A percentile compares a stretch with the other conserved stretches of the same genome.
These are phyloP conservation scores for Bibio marci DNA, from an alignment of 2,888 invertebrate species.

Conservation along the genomic window DNA sequence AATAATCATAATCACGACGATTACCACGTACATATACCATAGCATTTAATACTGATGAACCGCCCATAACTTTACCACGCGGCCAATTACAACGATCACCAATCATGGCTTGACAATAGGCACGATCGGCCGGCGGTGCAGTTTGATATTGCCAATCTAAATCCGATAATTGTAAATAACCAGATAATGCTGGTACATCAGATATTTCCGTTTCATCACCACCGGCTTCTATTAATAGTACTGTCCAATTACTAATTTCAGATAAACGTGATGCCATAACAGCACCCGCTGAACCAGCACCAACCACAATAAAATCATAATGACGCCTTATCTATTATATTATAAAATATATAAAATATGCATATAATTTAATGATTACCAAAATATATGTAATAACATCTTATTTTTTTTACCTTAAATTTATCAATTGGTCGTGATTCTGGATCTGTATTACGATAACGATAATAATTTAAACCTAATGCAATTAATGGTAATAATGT, in stretches of 20 bases:
- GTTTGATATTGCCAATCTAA: constrained; percentile 90
- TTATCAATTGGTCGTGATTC: constrained; percentile 60
- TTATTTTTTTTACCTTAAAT: constrained; percentile 39
- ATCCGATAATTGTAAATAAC: constrained; percentile 68
- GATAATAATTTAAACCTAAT: constrained; percentile 61
- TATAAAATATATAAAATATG: background rate
- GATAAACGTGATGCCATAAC: constrained; percentile 72
- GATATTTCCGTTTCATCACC: constrained; percentile 78
- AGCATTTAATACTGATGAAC: constrained; percentile 73
- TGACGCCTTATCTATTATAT: constrained; percentile 52
- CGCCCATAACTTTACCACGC: constrained; percentile 79
- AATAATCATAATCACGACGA: constrained; percentile 68
- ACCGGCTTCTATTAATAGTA: constrained; percentile 71
- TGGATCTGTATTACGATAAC: constrained; percentile 66
- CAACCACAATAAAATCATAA: constrained; percentile 76
- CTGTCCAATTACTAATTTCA: constrained; percentile 65
- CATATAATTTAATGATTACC: too few species aligned
- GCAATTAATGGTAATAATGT: constrained; percentile 67
- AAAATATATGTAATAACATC: too few species aligned
- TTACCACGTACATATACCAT: constrained; percentile 88
- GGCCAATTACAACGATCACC: constrained; percentile 84
- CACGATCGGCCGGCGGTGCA: constrained; percentile 53
- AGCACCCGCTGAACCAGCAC: constrained; percentile 79
- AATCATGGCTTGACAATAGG: constrained; percentile 77
- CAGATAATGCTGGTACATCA: constrained; percentile 70